Conservation (phyloP, 1,140 invertebrate species). For the Drosophila obscura region DNA sequence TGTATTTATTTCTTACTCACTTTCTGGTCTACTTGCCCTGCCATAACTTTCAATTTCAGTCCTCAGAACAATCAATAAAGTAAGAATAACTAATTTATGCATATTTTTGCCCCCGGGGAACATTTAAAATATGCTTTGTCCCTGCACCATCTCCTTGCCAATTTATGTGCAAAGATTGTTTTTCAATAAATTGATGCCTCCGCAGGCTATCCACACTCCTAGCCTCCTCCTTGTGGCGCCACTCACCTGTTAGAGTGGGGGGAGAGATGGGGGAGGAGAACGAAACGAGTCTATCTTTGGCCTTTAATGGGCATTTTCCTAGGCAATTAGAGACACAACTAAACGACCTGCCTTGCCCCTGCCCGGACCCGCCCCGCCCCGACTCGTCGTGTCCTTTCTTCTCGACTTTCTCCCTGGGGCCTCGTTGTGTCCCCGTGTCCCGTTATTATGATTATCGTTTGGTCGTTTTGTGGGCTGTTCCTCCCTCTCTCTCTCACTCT, state of each 20-base stretch:
- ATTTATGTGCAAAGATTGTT: constrained; percentile 53
- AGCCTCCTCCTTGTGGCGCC: not conserved
- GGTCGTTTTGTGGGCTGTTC: constrained; percentile 65
- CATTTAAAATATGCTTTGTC: constrained; percentile 9
- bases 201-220: constrained; percentile 20
- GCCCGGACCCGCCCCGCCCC: not conserved
- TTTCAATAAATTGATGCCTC: constrained; percentile 67
- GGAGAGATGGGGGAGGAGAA: not conserved
- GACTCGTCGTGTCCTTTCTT: constrained; percentile 8
- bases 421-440: constrained; percentile 62
- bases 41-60: not conserved
- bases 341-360: constrained; percentile 33
- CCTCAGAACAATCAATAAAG: not conserved
- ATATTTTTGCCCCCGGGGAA: not conserved
- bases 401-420: constrained; percentile 53
- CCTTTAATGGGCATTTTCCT: constrained; percentile 42
- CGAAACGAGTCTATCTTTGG: constrained; percentile 7
- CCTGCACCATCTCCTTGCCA: not conserved
- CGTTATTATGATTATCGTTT: constrained; percentile 77
- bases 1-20: too few species aligned
- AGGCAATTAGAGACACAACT: constrained; percentile 66
- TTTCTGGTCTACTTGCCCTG: not conserved
- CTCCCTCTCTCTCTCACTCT: constrained; percentile 23
- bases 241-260: constrained; percentile 38
- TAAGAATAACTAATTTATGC: not conserved